These are phyloP conservation scores for Pseudomyrmex cubaensis DNA, from an alignment of 1,140 invertebrate species.

Conservation along the genomic window DNA sequence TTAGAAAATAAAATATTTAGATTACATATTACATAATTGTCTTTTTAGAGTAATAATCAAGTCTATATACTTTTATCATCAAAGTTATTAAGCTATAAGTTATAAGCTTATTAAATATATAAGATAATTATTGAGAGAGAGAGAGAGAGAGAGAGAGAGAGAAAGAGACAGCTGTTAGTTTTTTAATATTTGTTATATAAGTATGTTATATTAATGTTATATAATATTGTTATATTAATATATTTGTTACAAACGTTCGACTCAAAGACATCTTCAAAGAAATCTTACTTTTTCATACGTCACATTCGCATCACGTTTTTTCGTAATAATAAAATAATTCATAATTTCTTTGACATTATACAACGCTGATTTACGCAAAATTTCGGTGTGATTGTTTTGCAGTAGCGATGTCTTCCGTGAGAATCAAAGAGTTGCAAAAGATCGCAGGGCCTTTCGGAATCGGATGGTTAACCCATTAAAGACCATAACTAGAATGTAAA, in stretches of 20 bases:
- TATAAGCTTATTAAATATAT: no score
- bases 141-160: neutral
- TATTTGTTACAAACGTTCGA: no score
- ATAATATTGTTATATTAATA: no score
- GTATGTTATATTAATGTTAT: no score
- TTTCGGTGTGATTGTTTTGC: neutral
- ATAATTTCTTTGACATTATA: neutral
- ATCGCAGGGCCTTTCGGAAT: neutral
- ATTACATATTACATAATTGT: neutral
- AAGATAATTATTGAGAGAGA: no score
- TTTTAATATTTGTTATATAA: no score
- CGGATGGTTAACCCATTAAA: neutral
- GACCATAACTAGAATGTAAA: neutral
- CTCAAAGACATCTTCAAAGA: no score
- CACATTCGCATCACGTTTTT: neutral
- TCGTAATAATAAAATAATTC: neutral
- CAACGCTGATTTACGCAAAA: neutral
- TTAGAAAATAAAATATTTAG: conserved; percentile 66
- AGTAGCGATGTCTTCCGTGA: neutral
- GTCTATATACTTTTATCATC: no score
- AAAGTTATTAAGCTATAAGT: no score
- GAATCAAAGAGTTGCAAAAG: neutral
- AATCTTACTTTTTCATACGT: no score
- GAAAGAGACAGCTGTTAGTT: neutral
- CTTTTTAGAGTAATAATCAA: no score